Conservation (phyloP, 2,797 vertebrate species). For the Clarias pachynema region DNA sequence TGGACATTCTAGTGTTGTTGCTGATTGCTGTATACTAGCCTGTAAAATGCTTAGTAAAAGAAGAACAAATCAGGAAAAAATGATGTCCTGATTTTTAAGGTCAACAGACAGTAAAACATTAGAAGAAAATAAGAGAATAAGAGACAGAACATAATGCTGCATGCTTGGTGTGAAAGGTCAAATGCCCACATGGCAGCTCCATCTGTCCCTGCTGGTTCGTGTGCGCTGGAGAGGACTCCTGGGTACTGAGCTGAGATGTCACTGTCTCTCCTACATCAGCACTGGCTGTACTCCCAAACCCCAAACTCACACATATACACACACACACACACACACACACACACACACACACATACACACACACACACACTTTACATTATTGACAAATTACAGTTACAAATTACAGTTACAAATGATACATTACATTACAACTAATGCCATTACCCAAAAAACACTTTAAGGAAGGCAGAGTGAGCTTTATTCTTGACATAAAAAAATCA, state of each 20-base stretch:
- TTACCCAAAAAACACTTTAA: neutral
- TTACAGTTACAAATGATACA: too few species aligned
- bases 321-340: neutral
- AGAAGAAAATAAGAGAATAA: slow-evolving; percentile 39
- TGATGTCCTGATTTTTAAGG: slow-evolving; percentile 32
- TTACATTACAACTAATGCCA: neutral
- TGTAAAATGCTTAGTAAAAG: slow-evolving; percentile 9
- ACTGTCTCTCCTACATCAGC: slow-evolving; percentile 27
- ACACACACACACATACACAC: too few species aligned
- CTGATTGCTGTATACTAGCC: neutral
- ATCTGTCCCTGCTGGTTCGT: slow-evolving; percentile 68
- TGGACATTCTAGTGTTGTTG: too few species aligned
- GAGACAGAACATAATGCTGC: slow-evolving; percentile 42
- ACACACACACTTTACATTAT: neutral
- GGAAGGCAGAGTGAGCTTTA: neutral
- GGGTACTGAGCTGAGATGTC: slow-evolving; percentile 24
- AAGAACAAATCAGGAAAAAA: slow-evolving; percentile 4
- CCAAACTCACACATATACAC: neutral
- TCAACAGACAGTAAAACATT: slow-evolving; percentile 16
- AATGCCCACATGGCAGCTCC: slow-evolving; percentile 71
- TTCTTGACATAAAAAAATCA: neutral
- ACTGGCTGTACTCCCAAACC: slow-evolving; percentile 6
- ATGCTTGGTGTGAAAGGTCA: slow-evolving; percentile 72
- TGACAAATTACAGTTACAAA: neutral
- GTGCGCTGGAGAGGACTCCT: slow-evolving; percentile 38